Evolutionary conservation across 1,140 invertebrate genomes (phyloP), one percentile per base, ranked within the genome.

Genomic region (Drosophila prosaltans): DNA sequence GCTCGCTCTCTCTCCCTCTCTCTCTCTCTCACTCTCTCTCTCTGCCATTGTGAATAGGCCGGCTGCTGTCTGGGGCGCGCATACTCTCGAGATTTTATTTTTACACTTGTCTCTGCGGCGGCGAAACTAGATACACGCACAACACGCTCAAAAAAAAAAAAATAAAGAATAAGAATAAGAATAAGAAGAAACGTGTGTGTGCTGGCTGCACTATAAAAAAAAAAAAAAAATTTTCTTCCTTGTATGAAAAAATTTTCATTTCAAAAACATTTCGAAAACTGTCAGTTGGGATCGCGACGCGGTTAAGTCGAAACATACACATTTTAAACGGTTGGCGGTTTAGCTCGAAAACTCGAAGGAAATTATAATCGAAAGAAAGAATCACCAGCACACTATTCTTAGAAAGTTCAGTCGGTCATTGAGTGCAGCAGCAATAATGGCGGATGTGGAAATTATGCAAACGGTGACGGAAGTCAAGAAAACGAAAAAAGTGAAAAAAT

Each of bases 401-500:
- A 78, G 82, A 86, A 88, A 91, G 90, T 91, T 91, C 76, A 91
- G 90, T 90, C 90, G 90, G 90, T 91, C 89, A 90, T 66, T 76
- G 51, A 76, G 81, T 76, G 73, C 69, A 84, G 48, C 41, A 41
- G 48, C 41, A 41, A 84, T 92, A 93, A 93, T 97, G 96, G 96
- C 96, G 92, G 96, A 97, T 94, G 96, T 97, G 91, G 96, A 97
- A 93, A 95, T 95, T 70, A 95, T 96, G 94, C 96, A 96, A 93
- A 96, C 95, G 92, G 95, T 95, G 86, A 96, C 96, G 80, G 96
- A 97, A 94, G 95, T 96, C 92, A 97, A 97, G 93, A 94, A 95
- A 90, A 96, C 96, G 92, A 96, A 96, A 93, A 97, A 97, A 95
- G 96, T 97, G 93, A 97, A 97, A 94, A 97, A 97, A 93, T 95